Evolutionary conservation across 2,797 vertebrate genomes (phyloP), one percentile per base, ranked within the genome.

Genomic region (Myiotriccus ornatus): DNA sequence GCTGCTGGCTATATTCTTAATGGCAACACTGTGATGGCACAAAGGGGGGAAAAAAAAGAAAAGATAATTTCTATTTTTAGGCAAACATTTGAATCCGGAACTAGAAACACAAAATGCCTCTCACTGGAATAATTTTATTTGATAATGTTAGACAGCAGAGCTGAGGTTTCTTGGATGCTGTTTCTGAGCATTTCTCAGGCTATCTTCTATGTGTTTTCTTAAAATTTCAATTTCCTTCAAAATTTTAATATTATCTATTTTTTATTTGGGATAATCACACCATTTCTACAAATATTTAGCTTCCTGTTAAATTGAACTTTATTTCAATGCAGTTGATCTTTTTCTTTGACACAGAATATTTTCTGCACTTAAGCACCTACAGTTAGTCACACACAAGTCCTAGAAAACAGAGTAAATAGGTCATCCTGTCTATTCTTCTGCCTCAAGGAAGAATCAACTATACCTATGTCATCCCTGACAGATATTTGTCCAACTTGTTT

Each of bases 1-100:
- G 93, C 94, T 94, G 59, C 96, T 89, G 93, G 88, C 93, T 92
- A 59, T 82, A 73, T 84, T 90, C 83, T 84, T 94, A 94, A 96
- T 84, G 86, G 88, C 52, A 95, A 89, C 14, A 18, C 47, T 70
- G 25, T 20, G 56, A 94, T 59, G 83, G 57, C 59, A 86, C 17
- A 75, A 68, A 83, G 32, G 49, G 49, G 9, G 4, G 12, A 3
- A 4, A 10, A 15, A 6, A 13, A 41, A 39, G n/a, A 32, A 9
- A 49, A 35, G 16, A 47, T 35, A 8, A 62, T 53, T 81, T 86
- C 85, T 95, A 82, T 89, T 94, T 96, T 94, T 93, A 93, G 86
- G 49, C 44, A 82, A 87, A 74, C 52, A 95, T 73, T 91, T 89
- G 50, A 95, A 88, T 95, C 41, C 89, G 83, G 22, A 76, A 79